These are phyloP conservation scores for Cebus imitator DNA, from an alignment of 2,113 vertebrate genomes.

Conservation along the genomic window DNA sequence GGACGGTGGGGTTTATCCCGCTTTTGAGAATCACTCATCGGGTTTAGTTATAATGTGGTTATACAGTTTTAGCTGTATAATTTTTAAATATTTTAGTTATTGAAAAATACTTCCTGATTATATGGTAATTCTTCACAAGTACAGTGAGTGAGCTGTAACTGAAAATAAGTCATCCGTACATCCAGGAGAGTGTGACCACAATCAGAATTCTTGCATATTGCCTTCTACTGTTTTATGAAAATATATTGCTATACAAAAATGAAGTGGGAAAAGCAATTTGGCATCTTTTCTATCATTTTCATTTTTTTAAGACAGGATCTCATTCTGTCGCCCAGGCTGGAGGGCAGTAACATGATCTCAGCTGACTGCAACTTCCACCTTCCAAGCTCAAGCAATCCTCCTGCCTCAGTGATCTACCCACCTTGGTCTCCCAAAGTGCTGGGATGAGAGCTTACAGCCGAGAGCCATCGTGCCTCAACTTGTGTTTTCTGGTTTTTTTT, in stretches of 20 bases:
- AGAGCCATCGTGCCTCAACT: neutral
- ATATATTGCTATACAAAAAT: neutral
- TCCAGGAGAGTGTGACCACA: neutral
- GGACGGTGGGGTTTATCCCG: neutral
- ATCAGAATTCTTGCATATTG: neutral
- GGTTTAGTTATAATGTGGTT: neutral
- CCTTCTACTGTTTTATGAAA: neutral
- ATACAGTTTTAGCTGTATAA: neutral
- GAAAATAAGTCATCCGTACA: neutral
- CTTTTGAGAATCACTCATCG: neutral
- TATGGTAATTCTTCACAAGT: neutral
- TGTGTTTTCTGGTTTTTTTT: neutral
- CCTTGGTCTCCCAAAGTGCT: neutral
- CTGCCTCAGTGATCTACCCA: neutral
- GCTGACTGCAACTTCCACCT: neutral
- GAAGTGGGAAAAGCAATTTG: neutral
- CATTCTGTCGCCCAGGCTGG: neutral
- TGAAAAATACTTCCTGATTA: conserved; percentile 24
- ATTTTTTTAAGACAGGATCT: neutral
- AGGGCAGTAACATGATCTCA: neutral
- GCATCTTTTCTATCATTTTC: neutral
- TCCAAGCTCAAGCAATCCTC: neutral
- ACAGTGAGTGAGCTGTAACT: neutral
- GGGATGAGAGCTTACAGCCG: neutral
- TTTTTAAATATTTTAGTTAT: conserved; percentile 15